Evolutionary conservation across 2,797 vertebrate genomes (phyloP).

Genomic region (Coccyzus lansbergi): DNA sequence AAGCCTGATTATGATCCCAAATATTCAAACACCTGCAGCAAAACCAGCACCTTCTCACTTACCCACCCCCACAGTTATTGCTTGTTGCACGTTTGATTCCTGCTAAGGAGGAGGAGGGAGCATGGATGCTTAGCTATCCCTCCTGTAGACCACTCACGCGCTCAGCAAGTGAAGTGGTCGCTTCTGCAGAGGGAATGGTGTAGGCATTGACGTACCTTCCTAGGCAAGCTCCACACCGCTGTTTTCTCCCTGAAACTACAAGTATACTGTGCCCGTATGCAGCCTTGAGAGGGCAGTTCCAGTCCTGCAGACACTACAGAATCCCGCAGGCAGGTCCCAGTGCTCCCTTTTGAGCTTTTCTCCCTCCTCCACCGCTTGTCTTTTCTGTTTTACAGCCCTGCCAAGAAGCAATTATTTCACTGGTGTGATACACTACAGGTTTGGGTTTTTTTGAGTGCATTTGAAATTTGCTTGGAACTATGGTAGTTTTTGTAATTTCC

Average conservation of each 20-base stretch:
- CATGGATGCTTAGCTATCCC: background rate
- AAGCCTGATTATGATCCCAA: background rate
- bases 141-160: fast-evolving
- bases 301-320: background rate
- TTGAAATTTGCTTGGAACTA: background rate
- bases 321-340: background rate
- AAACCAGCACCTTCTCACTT: background rate
- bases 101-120: background rate
- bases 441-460: background rate
- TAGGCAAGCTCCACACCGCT: background rate
- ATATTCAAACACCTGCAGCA: background rate
- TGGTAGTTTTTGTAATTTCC: background rate
- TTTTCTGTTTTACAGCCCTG: background rate
- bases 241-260: background rate
- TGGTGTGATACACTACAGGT: background rate
- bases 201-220: background rate
- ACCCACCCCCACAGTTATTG: background rate
- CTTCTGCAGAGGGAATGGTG: background rate
- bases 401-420: background rate
- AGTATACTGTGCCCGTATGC: fast-evolving
- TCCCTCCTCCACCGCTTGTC: background rate
- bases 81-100: background rate
- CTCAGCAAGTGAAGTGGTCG: background rate
- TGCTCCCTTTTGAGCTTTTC: background rate
- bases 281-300: conserved; percentile 34